Base-by-base conservation (phyloP, 2,888 invertebrate species). In the Philereme transversata region DNA sequence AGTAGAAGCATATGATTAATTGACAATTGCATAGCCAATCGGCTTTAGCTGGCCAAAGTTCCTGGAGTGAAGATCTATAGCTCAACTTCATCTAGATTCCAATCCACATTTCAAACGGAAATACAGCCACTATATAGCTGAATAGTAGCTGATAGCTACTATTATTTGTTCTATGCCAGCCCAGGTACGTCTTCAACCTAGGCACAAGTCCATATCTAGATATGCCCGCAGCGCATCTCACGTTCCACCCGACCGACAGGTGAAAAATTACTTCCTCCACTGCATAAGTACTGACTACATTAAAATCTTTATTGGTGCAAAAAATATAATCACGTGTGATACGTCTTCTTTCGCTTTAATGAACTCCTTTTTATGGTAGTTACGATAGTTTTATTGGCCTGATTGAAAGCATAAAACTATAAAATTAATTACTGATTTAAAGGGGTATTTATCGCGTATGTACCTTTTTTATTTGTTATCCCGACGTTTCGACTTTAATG, bases 211-310 rank as follows among this genome's bases (percentile, higher is more conserved):
- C 34, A 22, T 36, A 48, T 55, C 51, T 40, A 54, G 55, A 48
- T 35, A 47, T 46, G 52, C 63, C 63, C 49, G 56, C 59, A 49
- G 63, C 56, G 56, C 59, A 47, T 59, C 62, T 56, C 63, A 63
- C 58, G 62, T 48, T 55, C 55, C 7, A 10, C 40, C 41, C 41
- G 56, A 63, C 63, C 41, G 59, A 63, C 63, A 60, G 59, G 63
- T 63, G 63, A 63, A 59, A 59, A 59, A 63, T 63, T 63, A 53
- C 63, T 63, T 63, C 63, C 63, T 60, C 11, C 47, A 47, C 49
- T 45, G 54, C 57, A 44, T 62, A 51, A 51, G 33, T 57, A 47
- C 51, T 44, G 51, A 44, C 51, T 52, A 55, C 58, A 55, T 59
- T 55, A 45, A n/a, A 57, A 11, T 35, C 48, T 45, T 58, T 48